phyloP scores from a whole-genome alignment of 2,113 vertebrate species.

The Crypturellus undulatus region DNA sequence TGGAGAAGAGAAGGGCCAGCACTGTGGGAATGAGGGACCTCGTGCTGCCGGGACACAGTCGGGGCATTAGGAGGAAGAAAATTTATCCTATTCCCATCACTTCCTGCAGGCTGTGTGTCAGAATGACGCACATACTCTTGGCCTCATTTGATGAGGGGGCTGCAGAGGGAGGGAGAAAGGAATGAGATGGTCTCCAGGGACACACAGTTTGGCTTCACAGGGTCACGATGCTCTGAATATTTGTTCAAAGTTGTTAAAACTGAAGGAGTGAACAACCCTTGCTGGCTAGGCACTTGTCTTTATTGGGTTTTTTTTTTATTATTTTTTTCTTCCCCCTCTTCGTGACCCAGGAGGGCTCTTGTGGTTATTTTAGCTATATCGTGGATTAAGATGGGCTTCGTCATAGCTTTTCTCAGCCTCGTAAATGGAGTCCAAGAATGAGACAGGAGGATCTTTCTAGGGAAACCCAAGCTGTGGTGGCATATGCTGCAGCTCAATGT shows the following conservation, averaged over 20 bases:
- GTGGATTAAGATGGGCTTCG: constrained; percentile 25
- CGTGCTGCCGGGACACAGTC: constrained; percentile 53
- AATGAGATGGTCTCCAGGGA: constrained; percentile 45
- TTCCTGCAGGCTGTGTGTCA: constrained; percentile 62
- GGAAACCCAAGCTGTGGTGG: neutral
- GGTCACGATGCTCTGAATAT: constrained; percentile 26
- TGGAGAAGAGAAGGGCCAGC: neutral
- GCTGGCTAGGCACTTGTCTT: constrained; percentile 46
- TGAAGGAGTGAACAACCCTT: constrained; percentile 1
- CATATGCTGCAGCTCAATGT: neutral
- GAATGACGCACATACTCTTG: constrained; percentile 53
- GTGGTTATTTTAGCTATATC: constrained; percentile 41
- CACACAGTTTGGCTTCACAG: neutral
- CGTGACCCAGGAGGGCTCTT: constrained; percentile 49
- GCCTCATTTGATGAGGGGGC: constrained; percentile 38
- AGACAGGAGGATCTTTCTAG: neutral
- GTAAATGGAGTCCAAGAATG: constrained; percentile 13
- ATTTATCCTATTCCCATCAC: constrained; percentile 70
- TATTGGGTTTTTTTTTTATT: too few species aligned
- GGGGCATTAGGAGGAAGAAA: constrained; percentile 67
- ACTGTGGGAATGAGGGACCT: constrained; percentile 71
- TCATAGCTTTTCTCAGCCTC: constrained; percentile 58
- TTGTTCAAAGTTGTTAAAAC: constrained; percentile 53
- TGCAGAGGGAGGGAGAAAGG: neutral
- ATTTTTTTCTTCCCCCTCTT: neutral